Conservation (phyloP, 1,140 invertebrate species). For the Parapsyche elsis region DNA sequence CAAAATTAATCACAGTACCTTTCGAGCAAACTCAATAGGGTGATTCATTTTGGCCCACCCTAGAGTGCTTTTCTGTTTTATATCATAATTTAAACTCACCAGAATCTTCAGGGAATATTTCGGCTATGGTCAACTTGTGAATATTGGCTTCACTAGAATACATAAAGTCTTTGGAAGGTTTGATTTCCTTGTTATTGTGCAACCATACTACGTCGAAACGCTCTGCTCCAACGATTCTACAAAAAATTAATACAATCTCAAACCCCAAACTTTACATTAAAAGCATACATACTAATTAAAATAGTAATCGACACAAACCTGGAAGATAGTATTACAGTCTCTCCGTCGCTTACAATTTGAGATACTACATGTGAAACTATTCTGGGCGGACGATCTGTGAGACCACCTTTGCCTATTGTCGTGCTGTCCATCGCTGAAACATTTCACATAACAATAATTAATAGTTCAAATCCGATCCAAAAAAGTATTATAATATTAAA, state of each 20-base stretch:
- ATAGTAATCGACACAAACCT: constrained; percentile 57
- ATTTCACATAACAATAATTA: constrained; percentile 33
- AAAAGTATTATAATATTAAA: background rate
- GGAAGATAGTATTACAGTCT: constrained; percentile 85
- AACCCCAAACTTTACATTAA: background rate
- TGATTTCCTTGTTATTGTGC: constrained; percentile 97
- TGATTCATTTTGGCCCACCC: too few species aligned
- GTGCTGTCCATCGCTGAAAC: constrained; percentile 74
- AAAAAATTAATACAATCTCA: constrained; percentile 35
- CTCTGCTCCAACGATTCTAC: constrained; percentile 83
- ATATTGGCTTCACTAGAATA: constrained; percentile 91
- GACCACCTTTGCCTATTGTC: constrained; percentile 57
- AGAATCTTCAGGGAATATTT: constrained; percentile 93
- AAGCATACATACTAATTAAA: background rate
- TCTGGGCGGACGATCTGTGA: constrained; percentile 77
- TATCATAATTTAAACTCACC: constrained; percentile 59
- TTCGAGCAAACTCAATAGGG: too few species aligned
- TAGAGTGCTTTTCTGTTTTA: too few species aligned
- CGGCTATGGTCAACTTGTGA: constrained; percentile 90
- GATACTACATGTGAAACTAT: constrained; percentile 87
- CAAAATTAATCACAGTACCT: too few species aligned
- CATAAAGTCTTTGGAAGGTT: constrained; percentile 95
- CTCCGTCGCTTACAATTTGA: constrained; percentile 85
- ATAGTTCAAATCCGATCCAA: background rate
- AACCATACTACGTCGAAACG: constrained; percentile 95